Base-by-base conservation (phyloP, 2,797 vertebrate genomes). In the Menidia menidia region DNA sequence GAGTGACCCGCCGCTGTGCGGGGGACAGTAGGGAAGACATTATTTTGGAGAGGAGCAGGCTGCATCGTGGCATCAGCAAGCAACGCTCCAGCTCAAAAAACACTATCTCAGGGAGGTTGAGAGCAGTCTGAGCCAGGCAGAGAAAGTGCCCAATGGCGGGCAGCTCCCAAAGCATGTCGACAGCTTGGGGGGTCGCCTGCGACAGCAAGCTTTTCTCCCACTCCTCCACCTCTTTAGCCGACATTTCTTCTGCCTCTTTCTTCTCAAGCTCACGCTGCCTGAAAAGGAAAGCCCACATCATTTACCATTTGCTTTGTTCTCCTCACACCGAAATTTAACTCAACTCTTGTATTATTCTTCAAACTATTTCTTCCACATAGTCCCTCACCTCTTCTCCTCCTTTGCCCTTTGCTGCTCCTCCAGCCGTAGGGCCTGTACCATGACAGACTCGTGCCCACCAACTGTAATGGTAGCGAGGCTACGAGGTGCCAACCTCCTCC, bases 61-160 rank as follows among this genome's bases (percentile, higher is more conserved):
- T 99, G 89, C 96, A 98, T 62, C 98, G 96, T 56, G 98, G 97
- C 96, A 99, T 98, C 62, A 99, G 88, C 87, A 99, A 94, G 89
- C 98, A 98, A 55, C 97, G 96, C 87, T 99, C 98, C 77, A 99
- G 92, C 88, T 99, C 98, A 61, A 96, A 99, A 92, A 97, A 99
- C 32, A 99, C 93, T 67, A 99, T 96, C 93, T 99, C 98, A 13
- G 98, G 98, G 67, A 99, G 96, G 88, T 97, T 97, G 67, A 99
- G 95, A 74, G 96, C 96, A 68, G 95, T 94, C 81, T 99, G 97
- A 57, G 98, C 97, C 86, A 99, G 95, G 89, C 97, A 99, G 78
- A 99, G 96, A 81, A 99, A 99, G 92, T 99, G 98, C 6, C 97
- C 98, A 54, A 99, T 96, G 68, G 98, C 97, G 80, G 98, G 98